Evolutionary conservation across 92 coral and sea anemone species (phyloP), one percentile per base, ranked within the genome.

Genomic region (Parazoanthus darwini): DNA sequence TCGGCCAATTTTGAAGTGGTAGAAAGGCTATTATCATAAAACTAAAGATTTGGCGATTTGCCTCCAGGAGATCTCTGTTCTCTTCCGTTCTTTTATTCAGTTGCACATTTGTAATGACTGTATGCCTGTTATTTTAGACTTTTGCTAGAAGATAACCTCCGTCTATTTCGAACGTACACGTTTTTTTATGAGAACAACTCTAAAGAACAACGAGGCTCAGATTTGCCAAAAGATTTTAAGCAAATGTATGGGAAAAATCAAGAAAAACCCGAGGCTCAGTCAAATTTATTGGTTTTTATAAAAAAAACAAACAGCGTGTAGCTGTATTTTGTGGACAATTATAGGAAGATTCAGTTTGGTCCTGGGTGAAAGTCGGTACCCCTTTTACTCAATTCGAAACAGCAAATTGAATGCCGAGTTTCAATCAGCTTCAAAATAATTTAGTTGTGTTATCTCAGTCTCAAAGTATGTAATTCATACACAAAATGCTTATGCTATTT

Each of bases 51-150:
- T 29, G 48, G 87, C 22, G 77, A 20, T 67, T 81, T 82, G 75
- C 63, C 86, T 82, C 36, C 37, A 44, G 87, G 78, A 37, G 79
- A 46, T 70, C 72, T 37, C 43, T 3, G 33, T 71, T 42, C 1
- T n/a, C 10, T 79, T 84, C 68, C 42, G 78, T 33, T n/a, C 58
- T 68, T 68, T 42, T 68, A 26, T 82, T 50, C 58, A 51, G 58
- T 51, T 68, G 46, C 76, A 42, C 13, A 15, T 82, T 82, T 38
- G 63, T 39, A 46, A 48, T 46, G 66, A 46, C 54, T 36, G 44
- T 42, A 72, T 54, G 43, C 50, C 79, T 25, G 29, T 26, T 84
- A 2, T 37, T 82, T 20, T 65, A 59, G 3, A 82, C 59, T 70
- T 22, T 38, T 82, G 2, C 25, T 65, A 82, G 46, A 20, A 37